Base-by-base conservation (phyloP, 2,797 vertebrate species). In the Acanthornis magna region DNA sequence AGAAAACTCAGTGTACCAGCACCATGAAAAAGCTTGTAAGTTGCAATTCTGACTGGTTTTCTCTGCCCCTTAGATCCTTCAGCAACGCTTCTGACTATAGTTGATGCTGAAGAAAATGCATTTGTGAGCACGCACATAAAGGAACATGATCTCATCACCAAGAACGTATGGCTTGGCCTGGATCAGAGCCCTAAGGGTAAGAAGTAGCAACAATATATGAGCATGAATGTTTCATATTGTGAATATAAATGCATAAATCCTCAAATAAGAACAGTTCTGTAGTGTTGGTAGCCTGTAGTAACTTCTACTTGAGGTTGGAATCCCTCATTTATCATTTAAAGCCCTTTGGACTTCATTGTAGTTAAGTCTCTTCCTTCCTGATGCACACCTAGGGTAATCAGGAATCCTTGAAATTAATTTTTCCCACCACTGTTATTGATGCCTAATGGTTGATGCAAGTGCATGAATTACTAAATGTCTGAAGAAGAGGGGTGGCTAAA, bases 141-240 rank as follows among this genome's bases (percentile, higher is more conserved):
- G 14, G 96, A 98, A n/a, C 96, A 99, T 60, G 97, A 98, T 40
- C 98, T 98, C 57, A 98, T 99, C 95, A 99, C 99, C 77, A 98
- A 91, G 79, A 98, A 98, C 1, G 98, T 98, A 7, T 99, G 99
- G 99, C 99, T 99, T 76, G 98, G 97, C 47, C 90, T 99, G 60
- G 84, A 95, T 65, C 86, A 97, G 7, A 87, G 96, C 73, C 11
- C 87, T 68, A 65, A 96, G 8, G 98, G 99, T 99, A 98, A 97
- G 96, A 55, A 85, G 27, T 23, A 67, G 43, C 43, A 76, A 42
- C 38, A 19, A 6, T 26, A 12, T 67, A 32, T 57, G 15, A 88
- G 55, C 13, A 40, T 19, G 13, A 72, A 13, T 32, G 23, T 88
- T 83, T 60, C 29, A 7, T 62, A 20, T 57, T 60, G 34, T 61